Evolutionary conservation across 2,888 invertebrate species (phyloP), one percentile per base, ranked within the genome.

Genomic region (Drosophila kuntzei): DNA sequence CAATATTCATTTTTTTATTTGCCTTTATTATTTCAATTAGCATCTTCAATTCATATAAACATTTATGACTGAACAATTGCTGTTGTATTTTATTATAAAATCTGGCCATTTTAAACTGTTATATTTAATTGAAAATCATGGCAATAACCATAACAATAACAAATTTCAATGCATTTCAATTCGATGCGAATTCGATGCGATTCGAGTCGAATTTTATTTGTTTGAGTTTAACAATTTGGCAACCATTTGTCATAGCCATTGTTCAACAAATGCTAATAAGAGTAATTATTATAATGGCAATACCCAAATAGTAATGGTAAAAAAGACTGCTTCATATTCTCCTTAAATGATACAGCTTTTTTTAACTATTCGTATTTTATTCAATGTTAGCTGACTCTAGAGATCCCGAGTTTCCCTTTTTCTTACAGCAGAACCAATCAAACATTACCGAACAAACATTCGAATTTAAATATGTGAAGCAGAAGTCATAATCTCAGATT

Each of bases 71-170:
- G 51, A 20, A 36, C 49, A 43, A 53, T 53, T 29, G 43, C 22
- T 8, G 11, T 18, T 39, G 27, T 36, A 39, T 53, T 43, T 67
- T 36, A 71, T 70, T 36, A n/a, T n/a, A n/a, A n/a, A n/a, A n/a
- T n/a, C n/a, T 2, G 37, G 27, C 34, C 32, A 47, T 44, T 59
- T 34, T 41, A 49, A 41, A 49, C 41, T 49, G 6, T 16, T 36
- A 25, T 27, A 46, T 51, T 41, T 60, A 49, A 65, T 72, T 73
- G 32, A 41, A 50, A 58, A 36, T 9, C 25, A n/a, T 29, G 47
- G 27, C 51, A 47, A 53, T 27, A 29, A 53, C 39, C n/a, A 14
- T 49, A 34, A 20, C 27, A 14, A 46, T 46, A 53, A 61, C 37
- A 27, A 41, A 51, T 57, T 53, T 7, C 25, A 39, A 41, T 60